Evolutionary conservation across 2,113 vertebrate species (phyloP).

Genomic region (Lagopus muta): DNA sequence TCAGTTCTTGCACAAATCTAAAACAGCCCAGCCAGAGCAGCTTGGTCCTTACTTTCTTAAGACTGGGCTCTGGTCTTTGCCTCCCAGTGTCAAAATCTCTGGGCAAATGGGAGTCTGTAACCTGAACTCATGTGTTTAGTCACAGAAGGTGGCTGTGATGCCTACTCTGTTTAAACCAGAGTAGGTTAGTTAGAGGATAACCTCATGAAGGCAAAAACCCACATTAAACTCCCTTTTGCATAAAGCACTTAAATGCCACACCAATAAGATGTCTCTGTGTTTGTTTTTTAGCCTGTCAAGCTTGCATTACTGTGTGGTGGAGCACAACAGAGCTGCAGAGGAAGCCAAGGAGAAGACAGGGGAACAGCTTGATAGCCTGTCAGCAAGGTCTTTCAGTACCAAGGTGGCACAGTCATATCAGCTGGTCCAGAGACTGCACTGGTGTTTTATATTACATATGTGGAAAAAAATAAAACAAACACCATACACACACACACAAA

Average conservation of each 20-base stretch:
- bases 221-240: neutral
- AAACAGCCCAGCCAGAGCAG: neutral
- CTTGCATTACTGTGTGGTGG: neutral
- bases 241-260: neutral
- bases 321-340: neutral
- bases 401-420: neutral
- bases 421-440: neutral
- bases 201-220: neutral
- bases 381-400: neutral
- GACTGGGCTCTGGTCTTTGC: neutral
- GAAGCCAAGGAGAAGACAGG: neutral
- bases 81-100: neutral
- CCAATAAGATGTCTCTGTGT: neutral
- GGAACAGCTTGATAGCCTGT: neutral
- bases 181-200: neutral
- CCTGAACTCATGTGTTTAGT: accelerated
- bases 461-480: neutral
- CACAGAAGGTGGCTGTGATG: neutral
- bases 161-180: neutral
- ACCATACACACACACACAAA: neutral
- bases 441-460: neutral
- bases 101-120: neutral
- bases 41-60: neutral
- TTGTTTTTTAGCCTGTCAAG: neutral
- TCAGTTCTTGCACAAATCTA: neutral